Conservation (phyloP, 2,113 vertebrate species). For the Cryptomyrus ogoouensis region DNA sequence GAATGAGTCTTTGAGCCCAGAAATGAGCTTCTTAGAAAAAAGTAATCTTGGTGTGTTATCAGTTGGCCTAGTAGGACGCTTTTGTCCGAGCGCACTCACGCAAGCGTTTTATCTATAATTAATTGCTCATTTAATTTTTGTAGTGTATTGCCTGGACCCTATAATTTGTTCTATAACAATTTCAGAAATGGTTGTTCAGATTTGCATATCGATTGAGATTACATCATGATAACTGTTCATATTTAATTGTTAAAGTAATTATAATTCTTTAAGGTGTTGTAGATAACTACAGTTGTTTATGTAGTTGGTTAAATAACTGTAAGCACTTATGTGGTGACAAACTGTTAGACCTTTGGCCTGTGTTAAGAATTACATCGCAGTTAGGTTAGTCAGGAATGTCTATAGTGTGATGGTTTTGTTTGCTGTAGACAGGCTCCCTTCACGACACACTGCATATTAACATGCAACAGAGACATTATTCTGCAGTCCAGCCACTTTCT, state of each 20-base stretch:
- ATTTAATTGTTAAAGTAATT: neutral
- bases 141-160: neutral
- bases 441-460: neutral
- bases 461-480: neutral
- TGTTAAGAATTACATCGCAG: neutral
- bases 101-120: neutral
- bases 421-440: neutral
- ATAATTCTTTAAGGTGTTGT: neutral
- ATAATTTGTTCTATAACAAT: neutral
- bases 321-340: neutral
- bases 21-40: neutral
- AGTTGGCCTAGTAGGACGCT: neutral
- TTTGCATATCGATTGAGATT: neutral
- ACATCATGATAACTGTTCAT: neutral
- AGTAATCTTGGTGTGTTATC: neutral
- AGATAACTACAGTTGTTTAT: neutral
- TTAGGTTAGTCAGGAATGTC: neutral
- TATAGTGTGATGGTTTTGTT: neutral
- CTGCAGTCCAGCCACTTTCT: neutral
- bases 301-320: neutral
- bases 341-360: neutral
- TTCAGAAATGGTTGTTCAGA: neutral
- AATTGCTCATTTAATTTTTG: neutral
- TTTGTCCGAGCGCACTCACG: neutral
- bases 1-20: neutral